phyloP scores from a whole-genome alignment of 2,888 invertebrate genomes.

The Trissolcus japonicus region DNA sequence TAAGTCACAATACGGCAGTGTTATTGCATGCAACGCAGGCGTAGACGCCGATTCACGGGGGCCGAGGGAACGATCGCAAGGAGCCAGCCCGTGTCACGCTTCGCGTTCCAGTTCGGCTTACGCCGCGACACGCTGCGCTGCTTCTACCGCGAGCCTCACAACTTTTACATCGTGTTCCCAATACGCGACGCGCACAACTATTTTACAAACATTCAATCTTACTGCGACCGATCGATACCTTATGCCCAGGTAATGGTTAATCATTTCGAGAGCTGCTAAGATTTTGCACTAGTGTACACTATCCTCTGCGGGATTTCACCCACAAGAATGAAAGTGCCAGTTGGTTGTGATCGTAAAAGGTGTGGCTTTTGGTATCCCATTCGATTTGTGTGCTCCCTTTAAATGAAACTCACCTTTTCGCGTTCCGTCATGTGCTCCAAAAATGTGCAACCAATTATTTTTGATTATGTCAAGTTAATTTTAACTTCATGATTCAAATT shows the following conservation, averaged over 20 bases:
- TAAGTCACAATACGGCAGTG: conserved; percentile 30
- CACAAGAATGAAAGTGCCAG: neutral
- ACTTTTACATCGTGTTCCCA: conserved; percentile 17
- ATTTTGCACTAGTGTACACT: too few relatives aligned
- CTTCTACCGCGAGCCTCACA: conserved; percentile 17
- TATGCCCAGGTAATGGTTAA: conserved; percentile 13
- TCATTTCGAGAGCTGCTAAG: neutral
- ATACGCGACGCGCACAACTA: conserved; percentile 10
- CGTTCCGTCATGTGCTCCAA: too few relatives aligned
- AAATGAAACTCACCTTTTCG: too few relatives aligned
- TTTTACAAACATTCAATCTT: neutral
- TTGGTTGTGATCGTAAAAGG: neutral
- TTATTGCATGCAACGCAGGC: conserved; percentile 48
- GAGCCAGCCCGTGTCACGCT: conserved; percentile 63
- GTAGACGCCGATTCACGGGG: conserved; percentile 28
- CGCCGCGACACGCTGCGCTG: conserved; percentile 63
- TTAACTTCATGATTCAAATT: too few relatives aligned
- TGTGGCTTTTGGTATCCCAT: conserved; percentile 2
- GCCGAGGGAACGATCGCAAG: conserved; percentile 21
- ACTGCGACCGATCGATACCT: neutral
- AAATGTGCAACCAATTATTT: too few relatives aligned
- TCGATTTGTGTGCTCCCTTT: too few relatives aligned
- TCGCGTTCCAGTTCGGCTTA: conserved; percentile 70
- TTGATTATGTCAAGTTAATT: too few relatives aligned
- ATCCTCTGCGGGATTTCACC: neutral